Base-by-base conservation (phyloP, 2,888 invertebrate genomes). In the Synergus itoensis region DNA sequence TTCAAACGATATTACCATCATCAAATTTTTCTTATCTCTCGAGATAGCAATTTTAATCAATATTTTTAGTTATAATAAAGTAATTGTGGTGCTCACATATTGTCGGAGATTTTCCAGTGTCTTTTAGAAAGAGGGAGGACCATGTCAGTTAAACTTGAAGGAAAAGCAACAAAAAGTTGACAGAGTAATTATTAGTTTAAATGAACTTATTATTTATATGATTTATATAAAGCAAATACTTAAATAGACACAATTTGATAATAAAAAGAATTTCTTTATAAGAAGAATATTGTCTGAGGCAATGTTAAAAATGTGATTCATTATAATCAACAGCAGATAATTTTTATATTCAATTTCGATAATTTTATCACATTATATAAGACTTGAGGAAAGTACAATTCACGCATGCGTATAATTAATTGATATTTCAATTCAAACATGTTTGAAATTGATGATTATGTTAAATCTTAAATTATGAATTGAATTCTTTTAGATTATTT, bases 1-100 rank as follows among this genome's bases (percentile, higher is more conserved):
- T 69, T 45, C 7, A 69, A 48, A 16, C 11, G 14, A 48, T 16
- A 28, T 69, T 69, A 69, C 69, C 69, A 48, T 16, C 69, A 36
- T n/a, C 0, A 21, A 45, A 43, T 16, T 3, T 3, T 9, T 16
- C 48, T 69, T 69, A 69, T 48, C 69, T 11, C 16, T 16, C 45
- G 69, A 69, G 45, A 11, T 1, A n/a, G 9, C 16, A 18, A 18
- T 36, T 57, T 18, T 57, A 4, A 18, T 57, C 57, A 57, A 11
- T 45, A 45, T 45, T 11, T 57, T 11, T n/a, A 57, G 57, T 57
- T n/a, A 57, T 11, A 8, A 18, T n/a, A 53, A 53, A n/a, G n/a
- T 9, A 9, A 69, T 48, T 14, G 21, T 28, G 4, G 2, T 45
- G 16, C 48, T 8, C 28, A 12, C 21, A 16, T n/a, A 48, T 8